Base-by-base conservation (phyloP, 1,140 invertebrate species). In the Plutomurus gul region DNA sequence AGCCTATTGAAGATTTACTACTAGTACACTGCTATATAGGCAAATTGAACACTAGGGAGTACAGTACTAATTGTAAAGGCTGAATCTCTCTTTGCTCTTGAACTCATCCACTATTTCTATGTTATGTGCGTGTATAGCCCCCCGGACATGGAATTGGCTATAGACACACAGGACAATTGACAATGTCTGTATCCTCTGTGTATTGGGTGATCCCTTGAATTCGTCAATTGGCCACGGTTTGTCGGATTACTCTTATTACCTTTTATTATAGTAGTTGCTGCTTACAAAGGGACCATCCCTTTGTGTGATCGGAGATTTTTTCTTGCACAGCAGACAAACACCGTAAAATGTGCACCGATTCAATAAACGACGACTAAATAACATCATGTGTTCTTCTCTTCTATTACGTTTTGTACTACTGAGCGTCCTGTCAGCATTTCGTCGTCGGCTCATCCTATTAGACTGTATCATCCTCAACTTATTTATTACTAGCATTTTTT, bases 211-310 rank as follows among this genome's bases (percentile, higher is more conserved):
- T 74, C 77, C 77, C 49, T 43, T 39, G 16, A 75, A 75, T 75
- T 75, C 27, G 72, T 75, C 78, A 79, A 79, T 79, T 79, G 37
- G 56, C 37, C 78, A 79, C 78, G 78, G 73, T 70, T 79, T 75
- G 78, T 79, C 73, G 77, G 77, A 79, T 79, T 79, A 79, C 47
- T 60, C 39, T 30, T 30, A 39, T 30, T 72, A 33, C 60, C 65
- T 78, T 49, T n/a, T 51, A 36, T 30, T 43, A 46, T 40, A 25
- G 20, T 18, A 22, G 47, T 51, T 49, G 18, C 47, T 49, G 25
- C 13, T 51, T 25, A 22, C 20, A 39, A 71, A 71, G 76, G 60
- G 60, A 13, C 40, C 76, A 77, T 76, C 74, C 74, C 73, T 47
- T 49, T 75, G 47, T n/a, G n/a, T 51, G 18, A 51, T 51, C 25